Percentiles rank a stretch among this genome's conserved stretches.
phyloP scores from a whole-genome alignment of 2,888 invertebrate species.

The Rhamphomyia laevipes region DNA sequence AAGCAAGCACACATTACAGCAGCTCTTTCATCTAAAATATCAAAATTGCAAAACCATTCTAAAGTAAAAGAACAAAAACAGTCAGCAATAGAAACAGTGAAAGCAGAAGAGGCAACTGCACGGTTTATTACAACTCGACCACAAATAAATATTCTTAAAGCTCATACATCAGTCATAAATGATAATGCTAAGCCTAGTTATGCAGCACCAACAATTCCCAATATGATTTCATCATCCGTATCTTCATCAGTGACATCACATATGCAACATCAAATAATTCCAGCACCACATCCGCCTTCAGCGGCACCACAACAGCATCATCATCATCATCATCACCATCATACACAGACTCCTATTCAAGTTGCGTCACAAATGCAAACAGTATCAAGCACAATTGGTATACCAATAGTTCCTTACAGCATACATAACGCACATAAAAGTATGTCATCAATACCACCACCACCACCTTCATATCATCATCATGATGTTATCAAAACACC shows the following conservation, averaged over 20 bases:
- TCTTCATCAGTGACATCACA: not conserved
- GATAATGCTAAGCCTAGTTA: conserved; percentile 49
- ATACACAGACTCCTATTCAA: conserved; percentile 23
- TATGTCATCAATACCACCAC: conserved; percentile 42
- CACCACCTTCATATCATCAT: conserved; percentile 31
- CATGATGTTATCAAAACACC: conserved; percentile 41
- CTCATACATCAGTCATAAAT: conserved; percentile 59
- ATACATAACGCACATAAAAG: conserved; percentile 52
- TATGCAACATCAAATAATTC: no score
- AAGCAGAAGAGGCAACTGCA: conserved; percentile 60
- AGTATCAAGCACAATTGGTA: conserved; percentile 30
- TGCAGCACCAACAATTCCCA: conserved; percentile 37
- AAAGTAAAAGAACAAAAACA: not conserved
- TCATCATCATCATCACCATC: conserved; percentile 9
- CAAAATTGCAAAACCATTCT: no score
- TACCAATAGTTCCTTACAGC: conserved; percentile 36
- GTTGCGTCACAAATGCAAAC: conserved; percentile 12
- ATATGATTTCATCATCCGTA: not conserved
- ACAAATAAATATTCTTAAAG: conserved; percentile 63
- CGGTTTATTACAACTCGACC: conserved; percentile 66
- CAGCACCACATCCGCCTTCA: no score
- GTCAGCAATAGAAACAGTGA: conserved; percentile 28
- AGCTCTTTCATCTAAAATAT: conserved; percentile 1
- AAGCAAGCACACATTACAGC: conserved; percentile 5
- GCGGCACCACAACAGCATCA: not conserved